Conservation (phyloP, 1,140 invertebrate genomes). For the Trypoxylus dichotomus region DNA sequence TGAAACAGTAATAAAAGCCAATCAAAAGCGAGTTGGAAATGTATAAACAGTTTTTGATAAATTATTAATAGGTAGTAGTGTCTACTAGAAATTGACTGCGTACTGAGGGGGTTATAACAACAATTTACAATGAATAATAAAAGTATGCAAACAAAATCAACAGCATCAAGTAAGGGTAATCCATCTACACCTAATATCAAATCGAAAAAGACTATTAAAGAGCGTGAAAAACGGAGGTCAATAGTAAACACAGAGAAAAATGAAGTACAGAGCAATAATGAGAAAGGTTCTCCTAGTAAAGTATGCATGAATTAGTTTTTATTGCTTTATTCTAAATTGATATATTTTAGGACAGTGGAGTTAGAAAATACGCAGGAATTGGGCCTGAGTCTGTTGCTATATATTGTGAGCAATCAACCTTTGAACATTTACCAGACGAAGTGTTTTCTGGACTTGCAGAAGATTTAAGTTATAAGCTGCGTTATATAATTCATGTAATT, state of each 20-base stretch:
- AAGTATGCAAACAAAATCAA: not conserved
- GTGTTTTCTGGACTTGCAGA: conserved; percentile 45
- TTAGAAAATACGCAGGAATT: conserved; percentile 46
- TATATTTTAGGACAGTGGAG: conserved; percentile 39
- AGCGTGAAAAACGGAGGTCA: conserved; percentile 43
- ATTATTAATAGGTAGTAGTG: too few relatives aligned
- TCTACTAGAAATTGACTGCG: too few relatives aligned
- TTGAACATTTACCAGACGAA: conserved; percentile 43
- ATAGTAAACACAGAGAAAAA: conserved; percentile 31
- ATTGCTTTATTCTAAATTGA: not conserved
- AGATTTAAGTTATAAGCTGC: conserved; percentile 51
- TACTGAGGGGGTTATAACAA: too few relatives aligned
- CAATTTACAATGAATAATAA: conserved; percentile 24
- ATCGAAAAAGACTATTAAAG: conserved; percentile 39
- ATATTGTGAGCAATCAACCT: conserved; percentile 44
- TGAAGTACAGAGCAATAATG: conserved; percentile 32
- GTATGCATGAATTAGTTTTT: conserved; percentile 33
- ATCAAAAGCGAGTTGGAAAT: too few relatives aligned
- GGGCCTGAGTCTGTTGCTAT: conserved; percentile 41
- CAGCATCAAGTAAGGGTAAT: conserved; percentile 19
- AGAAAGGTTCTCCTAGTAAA: conserved; percentile 43
- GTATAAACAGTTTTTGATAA: too few relatives aligned
- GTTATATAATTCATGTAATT: conserved; percentile 51
- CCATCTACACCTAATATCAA: conserved; percentile 30
- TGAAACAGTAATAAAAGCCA: too few relatives aligned